A percentile compares a stretch with the other conserved stretches of the same genome.
Evolutionary conservation across 92 coral and sea anemone genomes (phyloP).

Genomic region (Epizoanthus stellaris): DNA sequence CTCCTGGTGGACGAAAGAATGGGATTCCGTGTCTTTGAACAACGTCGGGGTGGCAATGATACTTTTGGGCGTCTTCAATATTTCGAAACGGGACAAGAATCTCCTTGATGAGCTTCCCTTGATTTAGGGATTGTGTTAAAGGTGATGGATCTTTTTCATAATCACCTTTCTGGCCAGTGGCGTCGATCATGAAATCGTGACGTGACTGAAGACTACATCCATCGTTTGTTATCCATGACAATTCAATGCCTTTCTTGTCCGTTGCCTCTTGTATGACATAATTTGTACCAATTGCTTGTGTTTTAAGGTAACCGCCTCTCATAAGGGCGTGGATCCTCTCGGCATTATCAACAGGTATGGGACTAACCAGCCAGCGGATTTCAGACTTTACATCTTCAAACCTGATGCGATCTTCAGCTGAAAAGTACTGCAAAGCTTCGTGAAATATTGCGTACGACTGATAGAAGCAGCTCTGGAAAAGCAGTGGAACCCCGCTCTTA

Average conservation of each 20-base stretch:
- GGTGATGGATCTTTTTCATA: conserved; percentile 43
- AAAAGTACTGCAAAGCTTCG: conserved; percentile 46
- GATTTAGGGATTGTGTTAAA: conserved; percentile 31
- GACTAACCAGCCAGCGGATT: conserved; percentile 39
- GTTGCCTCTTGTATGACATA: conserved; percentile 30
- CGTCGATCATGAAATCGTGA: conserved; percentile 51
- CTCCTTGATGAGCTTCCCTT: conserved; percentile 37
- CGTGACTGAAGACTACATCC: conserved; percentile 11
- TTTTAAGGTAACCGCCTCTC: conserved; percentile 32
- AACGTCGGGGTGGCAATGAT: conserved; percentile 27
- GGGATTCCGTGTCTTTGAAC: conserved; percentile 33
- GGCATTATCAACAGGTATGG: conserved; percentile 58
- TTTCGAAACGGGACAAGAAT: conserved; percentile 43
- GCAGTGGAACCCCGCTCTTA: conserved; percentile 26
- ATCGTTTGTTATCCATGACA: conserved; percentile 30
- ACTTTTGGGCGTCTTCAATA: background rate
- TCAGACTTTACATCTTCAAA: conserved; percentile 45
- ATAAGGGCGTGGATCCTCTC: conserved; percentile 51
- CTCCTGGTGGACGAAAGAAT: conserved; percentile 49
- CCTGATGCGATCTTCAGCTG: conserved; percentile 62
- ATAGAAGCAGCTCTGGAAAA: conserved; percentile 48
- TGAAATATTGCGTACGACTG: conserved; percentile 46
- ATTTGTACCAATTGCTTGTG: conserved; percentile 32
- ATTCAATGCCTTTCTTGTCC: conserved; percentile 16
- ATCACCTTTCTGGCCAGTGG: conserved; percentile 50